Conservation (phyloP, 2,888 invertebrate genomes). For the Macropis europaea region DNA sequence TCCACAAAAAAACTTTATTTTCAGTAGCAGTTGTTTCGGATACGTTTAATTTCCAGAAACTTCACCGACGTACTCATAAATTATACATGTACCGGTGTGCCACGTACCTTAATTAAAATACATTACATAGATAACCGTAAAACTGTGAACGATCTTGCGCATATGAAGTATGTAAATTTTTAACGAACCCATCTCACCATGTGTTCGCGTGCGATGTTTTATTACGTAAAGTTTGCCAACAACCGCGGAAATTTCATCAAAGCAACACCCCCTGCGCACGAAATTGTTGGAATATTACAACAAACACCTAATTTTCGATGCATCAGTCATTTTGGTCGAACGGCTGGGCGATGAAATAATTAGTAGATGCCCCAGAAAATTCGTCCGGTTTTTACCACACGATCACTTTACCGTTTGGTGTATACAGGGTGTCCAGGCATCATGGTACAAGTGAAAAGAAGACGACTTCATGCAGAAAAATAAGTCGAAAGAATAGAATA, state of each 20-base stretch:
- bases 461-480: too few relatives aligned
- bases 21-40: not conserved
- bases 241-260: conserved; percentile 1
- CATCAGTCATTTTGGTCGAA: not conserved
- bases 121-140: conserved; percentile 7
- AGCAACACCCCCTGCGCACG: not conserved
- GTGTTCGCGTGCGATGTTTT: not conserved
- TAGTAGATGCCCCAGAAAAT: too few relatives aligned
- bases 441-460: too few relatives aligned
- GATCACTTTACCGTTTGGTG: too few relatives aligned
- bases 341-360: too few relatives aligned
- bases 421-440: too few relatives aligned
- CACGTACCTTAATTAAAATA: conserved; percentile 24
- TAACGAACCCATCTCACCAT: conserved; percentile 2
- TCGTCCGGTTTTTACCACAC: too few relatives aligned
- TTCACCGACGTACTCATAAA: conserved; percentile 5
- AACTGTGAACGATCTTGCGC: conserved; percentile 13
- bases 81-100: not conserved
- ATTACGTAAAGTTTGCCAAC: not conserved
- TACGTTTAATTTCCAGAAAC: not conserved
- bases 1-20: not conserved
- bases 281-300: not conserved
- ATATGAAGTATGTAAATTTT: conserved; percentile 13
- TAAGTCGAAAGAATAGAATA: too few relatives aligned
- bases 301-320: not conserved